Conservation (phyloP, 2,113 vertebrate species). For the Leptobrachium leishanense region DNA sequence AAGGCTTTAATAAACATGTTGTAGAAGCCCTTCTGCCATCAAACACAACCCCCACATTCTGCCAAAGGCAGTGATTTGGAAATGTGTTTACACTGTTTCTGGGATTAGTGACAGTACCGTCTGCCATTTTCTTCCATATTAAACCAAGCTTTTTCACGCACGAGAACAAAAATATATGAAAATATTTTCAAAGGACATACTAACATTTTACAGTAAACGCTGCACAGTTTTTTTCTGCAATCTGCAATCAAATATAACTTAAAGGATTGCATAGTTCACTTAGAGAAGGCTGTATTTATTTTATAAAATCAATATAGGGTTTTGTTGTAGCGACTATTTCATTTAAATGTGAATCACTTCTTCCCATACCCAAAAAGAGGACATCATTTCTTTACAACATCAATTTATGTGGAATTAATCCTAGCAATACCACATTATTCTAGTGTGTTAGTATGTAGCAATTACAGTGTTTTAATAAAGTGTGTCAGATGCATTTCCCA, state of each 20-base stretch:
- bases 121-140: conserved; percentile 20
- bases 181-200: neutral
- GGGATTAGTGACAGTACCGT: conserved; percentile 14
- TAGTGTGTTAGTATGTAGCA: too few relatives aligned
- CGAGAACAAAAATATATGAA: neutral
- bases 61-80: conserved; percentile 19
- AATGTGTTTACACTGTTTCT: conserved; percentile 30
- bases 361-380: neutral
- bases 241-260: conserved; percentile 19
- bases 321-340: conserved; percentile 24
- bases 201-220: neutral
- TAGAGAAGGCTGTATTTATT: conserved; percentile 36
- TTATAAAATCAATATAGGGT: conserved; percentile 32
- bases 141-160: neutral
- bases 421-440: too few relatives aligned
- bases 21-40: conserved; percentile 31
- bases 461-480: too few relatives aligned
- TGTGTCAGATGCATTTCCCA: too few relatives aligned
- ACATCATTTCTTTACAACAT: too few relatives aligned
- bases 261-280: conserved; percentile 26
- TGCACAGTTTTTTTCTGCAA: conserved; percentile 1
- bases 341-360: conserved; percentile 23
- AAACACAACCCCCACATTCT: conserved; percentile 19
- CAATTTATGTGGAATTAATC: too few relatives aligned
- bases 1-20: conserved; percentile 20